A percentile compares a stretch with the other conserved stretches of the same genome.
phyloP scores from a whole-genome alignment of 2,113 vertebrate species.

The Bubo bubo region DNA sequence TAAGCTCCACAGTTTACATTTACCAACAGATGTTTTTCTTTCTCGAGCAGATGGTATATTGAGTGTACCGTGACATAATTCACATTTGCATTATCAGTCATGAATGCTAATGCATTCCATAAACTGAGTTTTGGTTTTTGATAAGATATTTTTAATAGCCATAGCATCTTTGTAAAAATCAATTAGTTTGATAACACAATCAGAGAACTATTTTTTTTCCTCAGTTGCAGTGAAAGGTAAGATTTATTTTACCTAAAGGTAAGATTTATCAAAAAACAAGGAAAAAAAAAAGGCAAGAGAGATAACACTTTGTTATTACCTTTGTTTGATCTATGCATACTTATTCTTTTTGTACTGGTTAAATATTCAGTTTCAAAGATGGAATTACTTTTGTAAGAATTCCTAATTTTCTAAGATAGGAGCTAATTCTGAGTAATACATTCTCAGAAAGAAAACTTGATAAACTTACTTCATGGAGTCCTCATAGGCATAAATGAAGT shows the following conservation, averaged over 20 bases:
- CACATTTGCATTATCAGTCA: conserved; percentile 63
- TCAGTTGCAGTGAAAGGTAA: neutral
- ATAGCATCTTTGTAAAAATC: neutral
- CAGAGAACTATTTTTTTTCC: neutral
- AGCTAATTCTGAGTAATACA: neutral
- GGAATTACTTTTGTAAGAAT: neutral
- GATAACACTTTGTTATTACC: neutral
- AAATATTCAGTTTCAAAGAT: neutral
- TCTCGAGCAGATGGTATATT: conserved; percentile 64
- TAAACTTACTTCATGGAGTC: neutral
- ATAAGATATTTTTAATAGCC: conserved; percentile 34
- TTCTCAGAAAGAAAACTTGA: neutral
- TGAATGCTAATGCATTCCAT: conserved; percentile 50
- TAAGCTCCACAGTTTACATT: conserved; percentile 63
- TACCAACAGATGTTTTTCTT: conserved; percentile 69
- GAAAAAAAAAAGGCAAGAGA: neutral
- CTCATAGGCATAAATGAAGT: neutral
- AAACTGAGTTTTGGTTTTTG: conserved; percentile 15
- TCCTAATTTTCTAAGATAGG: neutral
- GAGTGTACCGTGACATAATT: conserved; percentile 61
- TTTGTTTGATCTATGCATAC: neutral
- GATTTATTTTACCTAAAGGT: neutral
- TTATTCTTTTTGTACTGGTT: neutral
- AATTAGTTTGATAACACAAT: neutral
- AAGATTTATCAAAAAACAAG: neutral